phyloP scores from a whole-genome alignment of 2,888 invertebrate species.

The Microctonus brassicae region DNA sequence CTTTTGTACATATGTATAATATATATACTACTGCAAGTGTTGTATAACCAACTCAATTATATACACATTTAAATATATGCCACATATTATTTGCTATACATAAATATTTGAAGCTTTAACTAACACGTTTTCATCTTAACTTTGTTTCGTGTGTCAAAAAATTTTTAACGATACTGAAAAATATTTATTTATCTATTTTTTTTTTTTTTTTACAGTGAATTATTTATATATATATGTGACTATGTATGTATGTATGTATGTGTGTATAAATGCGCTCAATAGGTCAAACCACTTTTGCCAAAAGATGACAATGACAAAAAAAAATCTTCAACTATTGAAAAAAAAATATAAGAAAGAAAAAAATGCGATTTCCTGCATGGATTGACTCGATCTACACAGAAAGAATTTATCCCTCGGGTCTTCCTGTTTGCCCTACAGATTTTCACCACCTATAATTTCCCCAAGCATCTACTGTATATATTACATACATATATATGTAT shows the following conservation, averaged over 20 bases:
- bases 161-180: no score
- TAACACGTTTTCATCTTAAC: no score
- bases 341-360: constrained; percentile 13
- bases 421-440: constrained; percentile 66
- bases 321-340: not conserved
- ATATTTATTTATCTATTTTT: no score
- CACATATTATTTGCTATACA: no score
- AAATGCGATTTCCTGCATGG: constrained; percentile 66
- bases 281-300: constrained; percentile 60
- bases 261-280: constrained; percentile 45
- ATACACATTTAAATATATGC: no score
- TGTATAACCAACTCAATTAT: not conserved
- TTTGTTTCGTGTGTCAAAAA: no score
- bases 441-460: constrained; percentile 69
- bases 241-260: not conserved
- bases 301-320: constrained; percentile 38
- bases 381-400: constrained; percentile 54
- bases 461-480: constrained; percentile 27
- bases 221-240: not conserved
- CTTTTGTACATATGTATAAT: no score
- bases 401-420: constrained; percentile 41
- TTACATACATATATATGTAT: no score
- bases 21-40: constrained; percentile 28
- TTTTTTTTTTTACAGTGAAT: no score
- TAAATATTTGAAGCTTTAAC: no score